Base-by-base conservation (phyloP, 2,797 vertebrate genomes). In the Notoglanidium macrostoma region DNA sequence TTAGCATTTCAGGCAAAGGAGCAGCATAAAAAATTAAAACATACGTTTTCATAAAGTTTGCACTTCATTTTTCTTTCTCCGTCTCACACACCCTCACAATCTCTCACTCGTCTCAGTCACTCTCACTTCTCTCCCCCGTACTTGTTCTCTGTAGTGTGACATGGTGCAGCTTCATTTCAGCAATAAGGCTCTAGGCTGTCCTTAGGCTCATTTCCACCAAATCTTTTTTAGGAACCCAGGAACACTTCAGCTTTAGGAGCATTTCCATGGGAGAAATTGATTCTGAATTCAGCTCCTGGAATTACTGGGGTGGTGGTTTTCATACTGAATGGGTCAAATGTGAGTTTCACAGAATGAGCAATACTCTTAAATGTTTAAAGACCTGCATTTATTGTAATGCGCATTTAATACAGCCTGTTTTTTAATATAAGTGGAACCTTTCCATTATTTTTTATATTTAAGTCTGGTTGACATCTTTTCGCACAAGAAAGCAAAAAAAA, bases 1-100 rank as follows among this genome's bases (percentile, higher is more conserved):
- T 94, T 93, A 95, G 92, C 91, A 93, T 90, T 94, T 93, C 92
- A 92, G 94, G 93, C 93, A 65, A 82, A 57, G 63, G 46, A 73
- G 21, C 59, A 6, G 67, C 80, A 61, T 73, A 77, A 74, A 46
- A 70, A 80, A 85, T 61, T 61, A 44, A 32, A 80, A 74, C 77
- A 54, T 51, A 54, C 54, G 63, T 65, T 65, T 65, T 85, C 73
- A 65, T 73, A 85, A 49, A 51, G 46, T 83, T 83, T 83, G 65
- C 57, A 83, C 59, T 86, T 87, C 70, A 82, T 89, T 83, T 77
- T 63, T 85, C 73, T 65, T 44, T 9, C 72, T 8, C 57, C 2
- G 32, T 76, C 55, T 76, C 54, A 63, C 5, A 76, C 32, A 63
- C 8, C 12, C 40, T 15, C 79, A 63, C 40, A 46, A 63, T 63